Base-by-base conservation (phyloP, 2,888 invertebrate species). In the Melikaiella ostensackeni region DNA sequence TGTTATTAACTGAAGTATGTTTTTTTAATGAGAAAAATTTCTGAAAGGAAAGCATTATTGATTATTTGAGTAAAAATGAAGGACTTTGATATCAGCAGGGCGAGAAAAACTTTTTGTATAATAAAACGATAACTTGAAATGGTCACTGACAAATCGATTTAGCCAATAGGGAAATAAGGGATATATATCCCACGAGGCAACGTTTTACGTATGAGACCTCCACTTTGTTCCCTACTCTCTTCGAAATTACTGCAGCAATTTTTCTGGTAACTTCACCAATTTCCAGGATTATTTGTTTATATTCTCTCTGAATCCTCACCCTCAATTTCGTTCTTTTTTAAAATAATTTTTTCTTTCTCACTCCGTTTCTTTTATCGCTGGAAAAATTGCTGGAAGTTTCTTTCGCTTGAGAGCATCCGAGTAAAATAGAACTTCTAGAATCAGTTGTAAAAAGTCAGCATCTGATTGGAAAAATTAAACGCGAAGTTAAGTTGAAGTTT, bases 121-220 rank as follows among this genome's bases (percentile, higher is more conserved):
- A 81, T 82, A 82, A 76, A 78, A 76, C 79, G 59, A 82, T 82
- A 77, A 80, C 75, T 79, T 46, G 80, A 74, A 73, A 74, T 42
- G 77, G 77, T 77, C 78, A 78, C 79, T 79, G 79, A 77, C 76
- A 75, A 77, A 57, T 77, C 13, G 57, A 57, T 24, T 57, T 5
- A 24, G 24, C 57, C 24, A 57, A 57, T 57, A 57, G 24, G 24
- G 6, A 13, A 57, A 13, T 57, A 13, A 11, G 24, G 24, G 24
- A n/a, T 9, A 57, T 24, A 24, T 5, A 13, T 57, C 57, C 57
- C 24, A 24, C 13, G 57, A 24, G 24, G 4, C 24, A 57, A 57
- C 24, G 57, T 13, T 57, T 57, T 57, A 4, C 24, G 1, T 13
- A 57, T 21, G 24, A 24, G 13, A 24, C 1, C 24, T 57, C 6